These are phyloP conservation scores for Mesitornis unicolor DNA, from an alignment of 2,113 vertebrate species.

Conservation along the genomic window DNA sequence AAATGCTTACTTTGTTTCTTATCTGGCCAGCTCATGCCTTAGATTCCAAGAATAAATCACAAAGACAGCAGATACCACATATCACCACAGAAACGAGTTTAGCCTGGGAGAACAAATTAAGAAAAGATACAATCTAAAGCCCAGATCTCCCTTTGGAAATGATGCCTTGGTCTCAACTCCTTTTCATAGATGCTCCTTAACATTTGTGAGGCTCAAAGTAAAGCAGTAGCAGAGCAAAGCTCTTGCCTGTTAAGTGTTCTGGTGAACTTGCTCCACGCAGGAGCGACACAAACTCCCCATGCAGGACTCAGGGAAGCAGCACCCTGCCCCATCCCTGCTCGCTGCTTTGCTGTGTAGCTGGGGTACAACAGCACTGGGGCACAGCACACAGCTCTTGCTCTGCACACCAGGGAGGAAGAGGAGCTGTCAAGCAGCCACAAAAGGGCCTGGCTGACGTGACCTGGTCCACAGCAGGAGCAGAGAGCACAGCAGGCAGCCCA, in stretches of 20 bases:
- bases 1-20: constrained; percentile 47
- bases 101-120: constrained; percentile 51
- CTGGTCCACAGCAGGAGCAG: neutral
- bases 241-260: neutral
- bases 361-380: fast-evolving
- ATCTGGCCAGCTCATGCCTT: constrained; percentile 53
- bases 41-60: constrained; percentile 63
- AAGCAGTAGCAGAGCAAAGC: neutral
- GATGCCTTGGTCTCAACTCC: neutral
- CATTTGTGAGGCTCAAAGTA: neutral
- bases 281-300: neutral
- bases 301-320: neutral
- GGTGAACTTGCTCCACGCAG: fast-evolving
- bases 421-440: neutral
- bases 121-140: constrained; percentile 31
- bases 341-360: fast-evolving
- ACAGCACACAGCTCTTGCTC: neutral
- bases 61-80: constrained; percentile 47
- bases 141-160: neutral
- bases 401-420: neutral
- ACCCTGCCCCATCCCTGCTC: neutral
- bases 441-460: neutral
- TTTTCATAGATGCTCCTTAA: neutral
- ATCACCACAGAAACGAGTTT: constrained; percentile 18
- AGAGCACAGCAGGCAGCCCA: neutral